Base-by-base conservation (phyloP, 2,113 vertebrate species). In the Jaculus jaculus region DNA sequence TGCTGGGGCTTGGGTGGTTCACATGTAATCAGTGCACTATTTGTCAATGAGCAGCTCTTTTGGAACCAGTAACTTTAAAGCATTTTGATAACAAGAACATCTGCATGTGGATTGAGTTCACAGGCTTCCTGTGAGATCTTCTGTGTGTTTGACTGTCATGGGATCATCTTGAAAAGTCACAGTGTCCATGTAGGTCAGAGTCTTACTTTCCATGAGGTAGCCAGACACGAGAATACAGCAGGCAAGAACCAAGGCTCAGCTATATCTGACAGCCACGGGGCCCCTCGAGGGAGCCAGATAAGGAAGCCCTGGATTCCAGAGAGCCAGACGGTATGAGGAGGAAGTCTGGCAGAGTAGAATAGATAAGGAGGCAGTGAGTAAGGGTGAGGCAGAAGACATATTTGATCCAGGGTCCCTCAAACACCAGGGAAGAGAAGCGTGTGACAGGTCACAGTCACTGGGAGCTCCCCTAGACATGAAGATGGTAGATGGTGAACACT, bases 131-230 rank as follows among this genome's bases (percentile, higher is more conserved):
- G 54, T 8, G 54, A 54, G 54, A 54, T 54, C 54, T 12, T 54
- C 54, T 54, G 42, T 47, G 42, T 47, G 42, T 8, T 47, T 47
- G 42, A 75, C 4, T 54, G 10, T 37, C 42, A 47, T 4, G 58
- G 83, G 37, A 79, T 73, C 51, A 83, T 74, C 82, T 87, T 58
- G 77, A 66, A 79, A 85, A 90, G 58, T 37, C 82, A 51, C 47
- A 34, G 80, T 54, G 37, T 61, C 5, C 42, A 77, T 26, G 47
- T 34, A 84, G 21, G 3, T 37, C 0, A 3, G n/a, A 10, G 10
- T 13, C 77, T 80, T 91, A 32, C 21, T 63, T 95, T 91, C 72
- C 74, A n/a, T 20, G 74, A 90, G 47, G 54, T 37, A 63, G 21
- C 13, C 18, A 39, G 39, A 73, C 20, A 21, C 1, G 39, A 24